Percentiles rank a stretch among this genome's conserved stretches.
Evolutionary conservation across 2,797 vertebrate genomes (phyloP).

Genomic region (Danio aesculapii): DNA sequence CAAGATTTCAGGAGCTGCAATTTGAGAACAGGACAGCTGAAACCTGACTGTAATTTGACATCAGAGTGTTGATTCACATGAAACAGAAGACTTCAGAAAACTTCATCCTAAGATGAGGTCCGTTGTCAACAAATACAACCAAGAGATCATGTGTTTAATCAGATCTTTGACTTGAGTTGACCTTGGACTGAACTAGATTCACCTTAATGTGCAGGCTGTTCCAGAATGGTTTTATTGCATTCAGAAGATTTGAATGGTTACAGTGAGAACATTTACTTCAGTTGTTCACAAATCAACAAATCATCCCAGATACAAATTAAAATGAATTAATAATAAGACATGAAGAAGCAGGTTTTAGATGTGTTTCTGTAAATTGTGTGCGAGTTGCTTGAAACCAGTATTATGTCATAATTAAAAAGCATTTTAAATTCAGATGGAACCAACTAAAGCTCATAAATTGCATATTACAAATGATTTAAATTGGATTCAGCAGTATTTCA

Average conservation of each 20-base stretch:
- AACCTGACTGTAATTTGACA: constrained; percentile 33
- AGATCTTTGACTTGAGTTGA: background rate
- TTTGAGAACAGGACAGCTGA: constrained; percentile 11
- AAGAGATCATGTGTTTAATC: constrained; percentile 5
- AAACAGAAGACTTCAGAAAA: constrained; percentile 23
- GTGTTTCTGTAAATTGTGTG: background rate
- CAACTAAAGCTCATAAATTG: background rate
- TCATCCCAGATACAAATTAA: too few species aligned
- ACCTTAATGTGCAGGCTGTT: constrained; percentile 7
- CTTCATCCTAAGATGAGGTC: constrained; percentile 8
- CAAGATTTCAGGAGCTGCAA: background rate
- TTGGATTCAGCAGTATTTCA: constrained; percentile 6
- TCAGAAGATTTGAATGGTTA: constrained; percentile 9
- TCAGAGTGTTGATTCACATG: constrained; percentile 20
- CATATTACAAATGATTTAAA: background rate
- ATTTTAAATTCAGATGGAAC: background rate
- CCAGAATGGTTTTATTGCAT: constrained; percentile 8
- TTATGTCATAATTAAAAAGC: constrained; percentile 4
- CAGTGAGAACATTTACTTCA: constrained; percentile 9
- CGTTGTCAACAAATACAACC: constrained; percentile 3
- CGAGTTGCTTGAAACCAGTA: constrained; percentile 1
- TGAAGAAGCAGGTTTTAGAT: too few species aligned
- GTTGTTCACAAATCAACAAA: background rate
- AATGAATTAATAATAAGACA: too few species aligned
- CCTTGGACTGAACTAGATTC: constrained; percentile 25